These are phyloP conservation scores for Dicyrtomina minuta DNA, from an alignment of 2,888 invertebrate species.

Conservation along the genomic window DNA sequence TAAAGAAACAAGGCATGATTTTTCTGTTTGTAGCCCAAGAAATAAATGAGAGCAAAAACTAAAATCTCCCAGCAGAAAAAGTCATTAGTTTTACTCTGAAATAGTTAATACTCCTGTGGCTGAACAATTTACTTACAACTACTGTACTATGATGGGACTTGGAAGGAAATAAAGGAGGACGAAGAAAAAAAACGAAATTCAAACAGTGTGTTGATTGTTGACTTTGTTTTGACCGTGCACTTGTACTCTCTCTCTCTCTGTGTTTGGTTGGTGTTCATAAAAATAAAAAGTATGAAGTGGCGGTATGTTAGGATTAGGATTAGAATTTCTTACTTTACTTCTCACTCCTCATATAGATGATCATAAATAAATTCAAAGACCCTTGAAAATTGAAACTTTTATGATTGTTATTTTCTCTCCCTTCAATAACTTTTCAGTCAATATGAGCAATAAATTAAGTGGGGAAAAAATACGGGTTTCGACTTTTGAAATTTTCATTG, in stretches of 20 bases:
- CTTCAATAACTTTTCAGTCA: not conserved
- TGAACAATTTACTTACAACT: not conserved
- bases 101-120: too few relatives aligned
- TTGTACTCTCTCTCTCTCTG: too few relatives aligned
- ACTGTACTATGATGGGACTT: too few relatives aligned
- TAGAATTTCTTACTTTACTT: not conserved
- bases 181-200: too few relatives aligned
- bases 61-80: conserved; percentile 7
- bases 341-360: not conserved
- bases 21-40: not conserved
- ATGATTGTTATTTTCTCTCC: not conserved
- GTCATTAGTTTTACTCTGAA: conserved; percentile 6
- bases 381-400: not conserved
- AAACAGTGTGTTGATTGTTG: too few relatives aligned
- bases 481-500: too few relatives aligned
- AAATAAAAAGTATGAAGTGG: too few relatives aligned
- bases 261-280: too few relatives aligned
- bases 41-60: not conserved
- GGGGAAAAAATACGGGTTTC: not conserved
- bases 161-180: too few relatives aligned
- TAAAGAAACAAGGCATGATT: conserved; percentile 6
- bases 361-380: not conserved
- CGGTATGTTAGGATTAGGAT: too few relatives aligned
- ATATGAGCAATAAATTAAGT: conserved; percentile 14
- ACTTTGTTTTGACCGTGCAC: too few relatives aligned